Conservation (phyloP, 2,888 invertebrate species). For the Phaedon cochleariae region DNA sequence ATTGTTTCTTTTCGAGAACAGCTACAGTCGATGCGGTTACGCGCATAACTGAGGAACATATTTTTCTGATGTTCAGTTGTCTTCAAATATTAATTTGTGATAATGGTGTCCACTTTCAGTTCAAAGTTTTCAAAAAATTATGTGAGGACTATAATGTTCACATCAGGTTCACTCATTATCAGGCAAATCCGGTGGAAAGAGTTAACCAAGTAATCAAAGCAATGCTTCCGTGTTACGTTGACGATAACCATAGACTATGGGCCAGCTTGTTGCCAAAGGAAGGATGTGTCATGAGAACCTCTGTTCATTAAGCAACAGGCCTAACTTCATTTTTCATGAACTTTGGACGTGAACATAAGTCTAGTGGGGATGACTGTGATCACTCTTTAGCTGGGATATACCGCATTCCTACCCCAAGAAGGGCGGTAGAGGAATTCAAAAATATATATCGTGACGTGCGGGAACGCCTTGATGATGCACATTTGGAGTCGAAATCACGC, state of each 20-base stretch:
- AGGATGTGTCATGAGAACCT: slow-evolving; percentile 36
- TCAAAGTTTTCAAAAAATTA: not conserved
- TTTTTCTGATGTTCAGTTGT: too few species aligned
- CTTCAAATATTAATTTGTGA: slow-evolving; percentile 7
- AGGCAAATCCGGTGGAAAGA: slow-evolving; percentile 51
- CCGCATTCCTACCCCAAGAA: not conserved
- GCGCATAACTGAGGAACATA: too few species aligned
- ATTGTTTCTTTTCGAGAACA: not conserved
- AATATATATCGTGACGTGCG: not conserved
- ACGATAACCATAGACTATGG: slow-evolving; percentile 41
- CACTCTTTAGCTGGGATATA: not conserved
- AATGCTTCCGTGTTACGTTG: slow-evolving; percentile 46
- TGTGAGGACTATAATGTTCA: not conserved
- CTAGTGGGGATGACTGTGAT: slow-evolving; percentile 2
- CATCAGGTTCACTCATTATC: slow-evolving; percentile 24
- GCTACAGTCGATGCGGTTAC: not conserved
- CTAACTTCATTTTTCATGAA: slow-evolving; percentile 34
- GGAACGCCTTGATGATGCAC: not conserved
- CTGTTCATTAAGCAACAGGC: slow-evolving; percentile 35
- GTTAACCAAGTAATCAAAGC: slow-evolving; percentile 48
- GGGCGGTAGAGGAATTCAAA: not conserved
- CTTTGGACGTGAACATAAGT: slow-evolving; percentile 27
- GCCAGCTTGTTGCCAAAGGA: slow-evolving; percentile 33
- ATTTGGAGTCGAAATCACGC: not conserved
- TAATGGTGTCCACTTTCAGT: slow-evolving; percentile 5